phyloP scores from a whole-genome alignment of 2,888 invertebrate species.

The Leptodirus hochenwartii region DNA sequence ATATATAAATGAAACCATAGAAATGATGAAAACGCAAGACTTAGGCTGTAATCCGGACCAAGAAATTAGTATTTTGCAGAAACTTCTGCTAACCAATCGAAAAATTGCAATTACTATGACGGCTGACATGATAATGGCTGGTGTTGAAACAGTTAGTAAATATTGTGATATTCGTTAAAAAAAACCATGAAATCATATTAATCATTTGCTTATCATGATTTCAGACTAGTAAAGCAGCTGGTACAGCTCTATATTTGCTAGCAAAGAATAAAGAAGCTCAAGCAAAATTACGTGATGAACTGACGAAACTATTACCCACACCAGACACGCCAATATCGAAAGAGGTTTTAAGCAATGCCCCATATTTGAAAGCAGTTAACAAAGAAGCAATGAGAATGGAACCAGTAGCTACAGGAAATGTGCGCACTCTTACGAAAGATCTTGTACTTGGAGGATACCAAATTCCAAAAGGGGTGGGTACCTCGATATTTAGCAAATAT shows the following conservation, averaged over 20 bases:
- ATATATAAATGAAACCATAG: too few species aligned
- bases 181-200: not conserved
- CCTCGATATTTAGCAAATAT: too few species aligned
- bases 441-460: slow-evolving; percentile 22
- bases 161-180: not conserved
- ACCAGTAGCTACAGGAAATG: slow-evolving; percentile 17
- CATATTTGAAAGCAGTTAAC: slow-evolving; percentile 41
- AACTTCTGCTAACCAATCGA: slow-evolving; percentile 31
- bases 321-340: slow-evolving; percentile 21
- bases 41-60: too few species aligned
- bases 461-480: slow-evolving; percentile 24
- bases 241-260: slow-evolving; percentile 27
- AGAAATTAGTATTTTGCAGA: too few species aligned
- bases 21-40: too few species aligned
- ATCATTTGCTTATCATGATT: slow-evolving; percentile 4
- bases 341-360: slow-evolving; percentile 22
- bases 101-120: slow-evolving; percentile 42
- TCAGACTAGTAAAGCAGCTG: slow-evolving; percentile 29
- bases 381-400: slow-evolving; percentile 37
- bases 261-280: slow-evolving; percentile 27
- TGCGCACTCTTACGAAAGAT: slow-evolving; percentile 18
- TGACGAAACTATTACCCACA: slow-evolving; percentile 17
- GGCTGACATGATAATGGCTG: slow-evolving; percentile 44
- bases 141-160: slow-evolving; percentile 42
- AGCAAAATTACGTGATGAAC: slow-evolving; percentile 25